phyloP scores from a whole-genome alignment of 2,888 invertebrate genomes.

The Lomographa bimaculata region DNA sequence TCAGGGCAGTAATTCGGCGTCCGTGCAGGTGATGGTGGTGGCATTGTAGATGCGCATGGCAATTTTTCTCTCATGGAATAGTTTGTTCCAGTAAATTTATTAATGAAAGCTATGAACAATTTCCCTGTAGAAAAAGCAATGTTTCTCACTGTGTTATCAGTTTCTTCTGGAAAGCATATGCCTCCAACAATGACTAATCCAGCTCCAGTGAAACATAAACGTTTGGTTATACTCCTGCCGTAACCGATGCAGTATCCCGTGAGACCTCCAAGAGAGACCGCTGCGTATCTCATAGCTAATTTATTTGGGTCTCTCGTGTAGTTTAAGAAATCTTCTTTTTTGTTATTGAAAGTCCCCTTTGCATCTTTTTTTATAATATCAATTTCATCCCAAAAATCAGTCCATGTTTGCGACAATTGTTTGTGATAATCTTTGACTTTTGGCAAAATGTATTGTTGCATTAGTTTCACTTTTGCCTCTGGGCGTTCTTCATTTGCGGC shows the following conservation, averaged over 20 bases:
- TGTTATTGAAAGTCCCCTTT: constrained; percentile 13
- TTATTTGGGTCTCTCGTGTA: constrained; percentile 53
- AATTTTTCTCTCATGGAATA: constrained; percentile 42
- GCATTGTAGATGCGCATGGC: constrained; percentile 50
- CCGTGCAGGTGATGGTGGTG: constrained; percentile 22
- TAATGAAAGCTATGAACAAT: constrained; percentile 35
- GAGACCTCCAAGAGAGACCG: constrained; percentile 38
- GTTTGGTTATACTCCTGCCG: constrained; percentile 27
- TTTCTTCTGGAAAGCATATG: constrained; percentile 59
- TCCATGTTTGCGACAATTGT: too few relatives aligned
- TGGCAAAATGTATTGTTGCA: constrained; percentile 51
- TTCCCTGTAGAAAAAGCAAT: constrained; percentile 38
- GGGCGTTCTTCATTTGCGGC: constrained; percentile 47
- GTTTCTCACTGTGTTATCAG: constrained; percentile 51
- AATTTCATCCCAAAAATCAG: too few relatives aligned
- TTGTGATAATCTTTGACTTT: constrained; percentile 42
- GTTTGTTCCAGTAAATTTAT: constrained; percentile 37
- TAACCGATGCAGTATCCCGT: constrained; percentile 40
- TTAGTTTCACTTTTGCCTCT: constrained; percentile 42
- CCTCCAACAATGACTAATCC: constrained; percentile 51
- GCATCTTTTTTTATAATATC: constrained; percentile 24
- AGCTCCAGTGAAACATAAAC: constrained; percentile 40
- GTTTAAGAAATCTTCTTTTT: constrained; percentile 38
- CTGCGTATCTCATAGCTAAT: constrained; percentile 38
- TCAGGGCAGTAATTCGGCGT: constrained; percentile 35